Conservation (phyloP, 1,140 invertebrate species). For the Charaxes varanes region DNA sequence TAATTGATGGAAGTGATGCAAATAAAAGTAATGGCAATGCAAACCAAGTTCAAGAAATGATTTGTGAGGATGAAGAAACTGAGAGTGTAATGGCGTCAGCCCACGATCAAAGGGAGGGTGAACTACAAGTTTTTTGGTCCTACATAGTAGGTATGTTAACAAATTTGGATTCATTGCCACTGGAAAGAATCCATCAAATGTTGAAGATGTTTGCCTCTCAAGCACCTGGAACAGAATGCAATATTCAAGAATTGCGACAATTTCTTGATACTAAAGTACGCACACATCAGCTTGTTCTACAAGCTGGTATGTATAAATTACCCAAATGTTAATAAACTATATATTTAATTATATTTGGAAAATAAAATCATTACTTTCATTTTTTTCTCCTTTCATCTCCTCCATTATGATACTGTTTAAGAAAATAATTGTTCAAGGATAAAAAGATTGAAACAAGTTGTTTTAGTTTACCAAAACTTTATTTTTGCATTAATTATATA, state of each 20-base stretch:
- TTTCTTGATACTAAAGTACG: constrained; percentile 95
- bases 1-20: constrained; percentile 81
- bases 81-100: constrained; percentile 95
- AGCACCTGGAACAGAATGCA: constrained; percentile 91
- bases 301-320: constrained; percentile 90
- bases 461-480: constrained; percentile 55
- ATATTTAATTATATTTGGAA: neutral
- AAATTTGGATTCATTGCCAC: constrained; percentile 93
- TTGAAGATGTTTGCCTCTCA: constrained; percentile 96
- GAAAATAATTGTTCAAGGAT: too few species aligned
- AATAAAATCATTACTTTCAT: too few species aligned
- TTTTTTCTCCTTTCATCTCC: too few species aligned
- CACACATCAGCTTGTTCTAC: constrained; percentile 89
- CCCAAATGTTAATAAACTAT: constrained; percentile 76
- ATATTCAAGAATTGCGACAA: constrained; percentile 88
- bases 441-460: constrained; percentile 6
- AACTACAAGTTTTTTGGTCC: constrained; percentile 96
- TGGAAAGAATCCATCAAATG: constrained; percentile 97
- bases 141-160: constrained; percentile 98
- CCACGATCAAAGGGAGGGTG: constrained; percentile 93
- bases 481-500: constrained; percentile 38
- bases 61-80: constrained; percentile 91
- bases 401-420: too few species aligned
- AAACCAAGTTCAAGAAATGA: constrained; percentile 77
- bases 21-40: constrained; percentile 50